Evolutionary conservation across 2,113 vertebrate species (phyloP), one percentile per base, ranked within the genome.

Genomic region (Sclerurus mexicanus): DNA sequence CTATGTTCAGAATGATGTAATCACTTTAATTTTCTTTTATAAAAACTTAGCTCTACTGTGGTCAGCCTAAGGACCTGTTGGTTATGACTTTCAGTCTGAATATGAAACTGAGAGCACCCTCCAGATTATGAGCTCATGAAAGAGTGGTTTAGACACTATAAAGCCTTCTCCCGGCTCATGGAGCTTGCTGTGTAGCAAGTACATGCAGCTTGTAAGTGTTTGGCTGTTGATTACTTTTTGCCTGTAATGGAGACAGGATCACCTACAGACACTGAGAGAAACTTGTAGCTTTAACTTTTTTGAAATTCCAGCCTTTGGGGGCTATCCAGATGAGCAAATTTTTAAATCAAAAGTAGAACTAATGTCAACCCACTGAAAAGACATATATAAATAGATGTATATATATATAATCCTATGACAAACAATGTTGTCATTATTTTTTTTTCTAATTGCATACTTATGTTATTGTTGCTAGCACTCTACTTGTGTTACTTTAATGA

Each of bases 1-100:
- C 25, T 42, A 2, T 33, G n/a, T 56, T 87, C 63, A 62, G 71
- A 83, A 80, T 0, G 0, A 44, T 17, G 35, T 0, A 5, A 37
- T 83, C 17, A 25, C 42, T 83, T 89, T 31, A 39, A 71, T 85
- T 71, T 77, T 71, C 12, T 27, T 42, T 77, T 84, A 67, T 44
- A n/a, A 88, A 83, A 74, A 12, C 59, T 44, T 55, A n/a, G n/a
- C 46, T 90, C 59, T 76, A 14, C 55, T 27, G 46, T 64, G 82
- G 35, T 77, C 67, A 93, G 55, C 12, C 50, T 14, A 20, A 27
- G 63, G 67, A 64, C 17, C 4, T 40, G 25, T 37, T 89, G 15
- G 31, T 49, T 87, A 33, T 7, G 37, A 39, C 12, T 67, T 18
- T 79, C 20, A 30, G 46, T 79, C 37, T 84, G 33, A 63, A 24